Evolutionary conservation across 2,113 vertebrate genomes (phyloP).

Genomic region (Ammodytes marinus): DNA sequence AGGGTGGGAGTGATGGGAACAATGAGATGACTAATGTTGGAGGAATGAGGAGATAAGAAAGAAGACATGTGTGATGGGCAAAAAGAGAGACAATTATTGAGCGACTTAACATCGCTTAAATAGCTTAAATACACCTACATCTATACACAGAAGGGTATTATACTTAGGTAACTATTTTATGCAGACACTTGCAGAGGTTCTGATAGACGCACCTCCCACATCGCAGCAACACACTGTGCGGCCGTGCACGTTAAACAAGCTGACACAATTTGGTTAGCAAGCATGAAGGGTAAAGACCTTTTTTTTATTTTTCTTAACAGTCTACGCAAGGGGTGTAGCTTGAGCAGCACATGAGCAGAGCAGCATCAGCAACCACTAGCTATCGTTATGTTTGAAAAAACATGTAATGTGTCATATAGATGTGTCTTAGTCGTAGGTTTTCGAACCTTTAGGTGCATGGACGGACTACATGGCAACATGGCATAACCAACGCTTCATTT

Average conservation of each 20-base stretch:
- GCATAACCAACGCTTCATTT: no score
- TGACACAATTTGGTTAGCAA: no score
- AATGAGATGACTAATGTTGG: constrained; percentile 43
- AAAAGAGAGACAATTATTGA: not conserved
- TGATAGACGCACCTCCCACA: not conserved
- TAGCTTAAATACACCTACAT: not conserved
- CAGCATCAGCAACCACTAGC: no score
- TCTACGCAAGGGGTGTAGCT: not conserved
- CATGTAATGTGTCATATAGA: not conserved
- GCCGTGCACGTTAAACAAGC: not conserved
- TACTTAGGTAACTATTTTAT: not conserved
- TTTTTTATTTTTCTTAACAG: no score
- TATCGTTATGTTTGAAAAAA: not conserved
- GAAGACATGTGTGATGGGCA: not conserved
- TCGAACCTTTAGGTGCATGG: no score
- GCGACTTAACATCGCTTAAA: not conserved
- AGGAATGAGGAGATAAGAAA: not conserved
- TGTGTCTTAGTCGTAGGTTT: not conserved
- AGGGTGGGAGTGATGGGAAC: constrained; percentile 22
- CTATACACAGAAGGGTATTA: not conserved
- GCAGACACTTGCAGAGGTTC: not conserved
- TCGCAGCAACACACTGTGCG: not conserved
- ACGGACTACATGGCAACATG: no score
- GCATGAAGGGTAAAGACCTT: no score
- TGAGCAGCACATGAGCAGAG: not conserved